Evolutionary conservation across 1,140 invertebrate genomes (phyloP).

Genomic region (Dinoponera quadriceps): DNA sequence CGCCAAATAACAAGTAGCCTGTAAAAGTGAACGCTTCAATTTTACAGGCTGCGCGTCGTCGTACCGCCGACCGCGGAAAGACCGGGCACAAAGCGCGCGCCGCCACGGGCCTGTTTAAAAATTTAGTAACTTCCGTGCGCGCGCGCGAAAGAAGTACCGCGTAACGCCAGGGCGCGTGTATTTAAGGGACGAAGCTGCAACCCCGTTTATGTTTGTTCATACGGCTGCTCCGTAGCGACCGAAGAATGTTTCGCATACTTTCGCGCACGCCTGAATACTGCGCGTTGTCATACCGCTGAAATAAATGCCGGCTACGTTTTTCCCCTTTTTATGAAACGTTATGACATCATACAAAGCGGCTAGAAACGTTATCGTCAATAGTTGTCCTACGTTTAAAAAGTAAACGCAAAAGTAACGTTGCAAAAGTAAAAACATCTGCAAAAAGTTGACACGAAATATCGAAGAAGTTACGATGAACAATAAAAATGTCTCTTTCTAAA

Average conservation of each 20-base stretch:
- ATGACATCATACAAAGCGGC: not conserved
- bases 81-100: not conserved
- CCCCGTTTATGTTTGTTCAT: constrained; percentile 4
- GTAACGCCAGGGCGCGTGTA: not conserved
- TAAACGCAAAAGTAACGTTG: too few species aligned
- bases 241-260: not conserved
- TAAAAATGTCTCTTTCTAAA: not conserved
- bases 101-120: constrained; percentile 18
- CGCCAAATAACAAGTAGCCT: constrained; percentile 70
- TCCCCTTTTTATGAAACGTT: not conserved
- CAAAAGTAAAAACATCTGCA: too few species aligned
- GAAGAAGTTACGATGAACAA: not conserved
- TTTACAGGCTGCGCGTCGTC: constrained; percentile 34
- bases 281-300: too few species aligned
- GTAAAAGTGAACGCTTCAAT: constrained; percentile 68
- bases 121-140: constrained; percentile 24
- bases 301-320: not conserved
- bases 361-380: not conserved
- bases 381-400: not conserved
- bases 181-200: not conserved
- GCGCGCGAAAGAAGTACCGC: not conserved
- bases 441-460: not conserved
- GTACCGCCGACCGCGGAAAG: constrained; percentile 4
- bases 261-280: not conserved
- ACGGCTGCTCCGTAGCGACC: not conserved